Conservation (phyloP, 2,113 vertebrate genomes). For the mouse (Mus musculus) region GRCm39 chr10:30667001-30667500, state of each 20-base stretch:
- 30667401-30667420: not conserved
- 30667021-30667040: not conserved
- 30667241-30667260: constrained; percentile 52
- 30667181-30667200: not conserved
- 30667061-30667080: not conserved
- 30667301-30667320: not conserved
- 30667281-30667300: not conserved
- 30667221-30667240: constrained; percentile 48
- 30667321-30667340: constrained; percentile 16
- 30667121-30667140: not conserved
- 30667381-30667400: not conserved
- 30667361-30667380: not conserved
- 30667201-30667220: constrained; percentile 18
- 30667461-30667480: not conserved
- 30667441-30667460: not conserved
- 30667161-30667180: not conserved
- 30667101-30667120: not conserved
- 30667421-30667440: not conserved
- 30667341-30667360: not conserved
- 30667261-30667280: not conserved
- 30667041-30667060: constrained; percentile 14
- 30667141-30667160: not conserved
- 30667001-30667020: not conserved
- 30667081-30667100: constrained; percentile 43
- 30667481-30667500: not conserved